Evolutionary conservation across 2,797 vertebrate genomes (phyloP), one percentile per base, ranked within the genome.

Genomic region (Alauda arvensis): DNA sequence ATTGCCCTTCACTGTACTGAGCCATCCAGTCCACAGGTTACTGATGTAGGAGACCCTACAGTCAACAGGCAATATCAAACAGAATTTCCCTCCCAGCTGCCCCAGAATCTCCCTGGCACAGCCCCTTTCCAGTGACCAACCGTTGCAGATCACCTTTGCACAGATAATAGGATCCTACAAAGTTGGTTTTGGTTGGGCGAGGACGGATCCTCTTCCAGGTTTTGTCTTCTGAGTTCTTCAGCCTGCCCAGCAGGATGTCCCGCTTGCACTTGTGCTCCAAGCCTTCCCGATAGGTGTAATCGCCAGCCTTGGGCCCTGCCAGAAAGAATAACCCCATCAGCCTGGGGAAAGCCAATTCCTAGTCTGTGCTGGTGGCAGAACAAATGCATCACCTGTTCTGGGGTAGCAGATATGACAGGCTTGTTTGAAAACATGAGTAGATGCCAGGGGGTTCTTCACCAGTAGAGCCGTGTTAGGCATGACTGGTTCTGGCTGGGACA

Each of bases 401-500:
- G 98, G 98, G 94, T 99, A 99, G 96, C 99, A 99, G 92, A 98
- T 97, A 72, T 98, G 98, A 93, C 99, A 99, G 75, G 99, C 99
- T 96, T 99, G 99, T 89, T 98, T 98, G 96, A 99, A 99, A 94
- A 99, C 95, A 0, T 99, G 99, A 74, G 98, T 99, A 91, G 98
- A 97, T 19, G 98, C 98, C 96, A 99, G 92, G 48, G 99, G 99
- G 94, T 99, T 99, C 97, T 99, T 98, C 94, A 99, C 98, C 87
- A 99, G 97, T 92, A 99, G 94, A 65, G 98, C 98, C 8, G 98
- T 98, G 96, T 98, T 98, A 68, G 94, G 95, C 92, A 96, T 95
- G 67, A 91, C 76, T 51, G 95, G 94, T 91, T 97, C 97, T 1
- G 96, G 93, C 94, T 97, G 96, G 48, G 94, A 92, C 18, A 77